Base-by-base conservation (phyloP, 2,888 invertebrate species). In the Cotesia congregata region DNA sequence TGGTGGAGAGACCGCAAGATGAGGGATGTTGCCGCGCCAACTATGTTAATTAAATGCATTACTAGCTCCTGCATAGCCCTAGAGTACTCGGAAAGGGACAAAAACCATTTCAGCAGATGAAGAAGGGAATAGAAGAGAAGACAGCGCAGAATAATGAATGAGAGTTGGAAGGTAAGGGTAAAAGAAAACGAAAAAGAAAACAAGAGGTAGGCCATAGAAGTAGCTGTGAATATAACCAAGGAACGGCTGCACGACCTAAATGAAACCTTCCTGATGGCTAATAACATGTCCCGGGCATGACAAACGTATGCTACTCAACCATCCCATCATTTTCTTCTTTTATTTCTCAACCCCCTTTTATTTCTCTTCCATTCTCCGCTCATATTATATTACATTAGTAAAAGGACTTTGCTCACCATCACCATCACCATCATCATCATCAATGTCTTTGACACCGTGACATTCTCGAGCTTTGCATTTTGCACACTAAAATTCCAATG, bases 11-110 rank as follows among this genome's bases (percentile, higher is more conserved):
- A 62, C 80, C 81, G 80, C 71, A 81, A 81, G 84, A 82, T 82
- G 85, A 85, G 86, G 86, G 86, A 85, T 86, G 84, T 82, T 82
- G 82, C 83, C 84, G 84, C 83, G 84, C 85, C 85, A 88, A 85
- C 86, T 86, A 88, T 88, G 88, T 88, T 88, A 88, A 88, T 88
- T 88, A 87, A 88, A 87, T 86, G 86, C 87, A 83, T 86, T 87
- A 86, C 86, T 85, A 86, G 86, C 83, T 84, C 85, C 85, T 83
- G 84, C 84, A 82, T 81, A 85, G 82, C 82, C 72, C 38, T 76
- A 71, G 75, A 76, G 69, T 73, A 72, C 67, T 61, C 62, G 80
- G 74, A 71, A 38, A 73, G 65, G 68, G 72, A 78, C 41, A 75
- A 80, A 74, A 74, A 79, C 76, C 74, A 59, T 60, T 75, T 41